Base-by-base conservation (phyloP, 2,797 vertebrate species). In the Enteromius mattozi region DNA sequence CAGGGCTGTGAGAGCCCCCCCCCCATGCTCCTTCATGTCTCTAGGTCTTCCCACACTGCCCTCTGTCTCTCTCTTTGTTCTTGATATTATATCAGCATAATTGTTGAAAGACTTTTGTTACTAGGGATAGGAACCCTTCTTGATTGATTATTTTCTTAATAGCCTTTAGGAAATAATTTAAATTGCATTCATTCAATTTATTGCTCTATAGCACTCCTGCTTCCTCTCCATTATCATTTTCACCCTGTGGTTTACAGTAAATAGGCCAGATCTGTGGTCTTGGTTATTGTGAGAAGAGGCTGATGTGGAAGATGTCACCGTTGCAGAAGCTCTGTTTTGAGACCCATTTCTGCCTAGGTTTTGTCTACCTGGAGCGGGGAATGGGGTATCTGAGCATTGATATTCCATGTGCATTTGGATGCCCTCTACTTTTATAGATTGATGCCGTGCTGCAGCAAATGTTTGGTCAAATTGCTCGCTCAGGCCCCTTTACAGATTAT, bases 381-480 rank as follows among this genome's bases (percentile, higher is more conserved):
- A 14, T 0, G 14, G 49, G 42, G 35, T 2, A 10, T 27, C 40
- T 77, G 35, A 56, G n/a, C 33, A 42, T 80, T 80, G 33, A 47
- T 35, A 68, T 68, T 76, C 72, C 6, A 19, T 70, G 49, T 69
- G 49, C 79, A 80, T 70, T 68, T 80, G 8, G 16, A 40, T 14
- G 27, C 1, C 51, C 19, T 47, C 51, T 61, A 59, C 51, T 37
- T 71, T 71, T 30, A 56, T 71, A 45, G 27, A 81, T 61, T 47
- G 27, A 47, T 72, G 27, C 37, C 3, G 10, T 61, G 66, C 79
- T 33, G 51, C 68, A 81, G 69, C 51, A 72, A 63, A 81, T 30
- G 21, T 70, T 70, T 81, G 79, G 49, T 56, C 33, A 30, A 21
- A 70, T 71, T 42, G 51, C 51, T 81, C 10, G 3, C 49, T 4